Base-by-base conservation (phyloP, 2,888 invertebrate species). In the Brachylomia viminalis region DNA sequence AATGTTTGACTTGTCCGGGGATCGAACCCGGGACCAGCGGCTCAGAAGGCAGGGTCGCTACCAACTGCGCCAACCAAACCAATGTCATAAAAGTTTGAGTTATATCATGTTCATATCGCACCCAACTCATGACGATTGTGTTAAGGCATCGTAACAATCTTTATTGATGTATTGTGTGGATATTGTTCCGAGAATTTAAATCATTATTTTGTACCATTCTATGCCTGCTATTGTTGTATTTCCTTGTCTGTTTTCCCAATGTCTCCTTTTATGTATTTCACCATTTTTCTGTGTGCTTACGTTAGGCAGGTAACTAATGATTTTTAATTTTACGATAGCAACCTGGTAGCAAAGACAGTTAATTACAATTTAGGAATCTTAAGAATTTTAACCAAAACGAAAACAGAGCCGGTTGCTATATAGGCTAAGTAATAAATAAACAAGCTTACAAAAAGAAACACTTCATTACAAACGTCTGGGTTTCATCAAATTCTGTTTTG, bases 401-500 rank as follows among this genome's bases (percentile, higher is more conserved):
- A 78, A 80, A 83, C 65, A 59, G 64, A 65, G 13, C 54, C 54
- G 27, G 33, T 33, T 70, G 70, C 49, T 83, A 83, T 69, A 56
- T 59, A 54, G 58, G 52, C 45, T 27, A 30, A 84, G 61, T 47
- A 80, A 84, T 84, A 80, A 80, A 84, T 80, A 84, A 84, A 69
- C 65, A 84, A 56, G 30, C 81, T 69, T 80, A 69, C 52, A 70
- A 38, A 80, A 84, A 81, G 81, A 84, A 81, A 81, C 81, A 85
- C 85, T 74, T 84, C 65, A 84, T 80, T 80, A 84, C 61, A 58
- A 69, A 81, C 52, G 42, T 74, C 85, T 80, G 85, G 38, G 15
- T 73, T 81, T 81, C 69, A 75, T 82, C 75, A 81, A 52, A 70
- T 62, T 70, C 47, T 81, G 75, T 70, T 70, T 66, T 80, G 69